Conservation (phyloP, 2,888 invertebrate species). For the Ecliptopera silaceata region DNA sequence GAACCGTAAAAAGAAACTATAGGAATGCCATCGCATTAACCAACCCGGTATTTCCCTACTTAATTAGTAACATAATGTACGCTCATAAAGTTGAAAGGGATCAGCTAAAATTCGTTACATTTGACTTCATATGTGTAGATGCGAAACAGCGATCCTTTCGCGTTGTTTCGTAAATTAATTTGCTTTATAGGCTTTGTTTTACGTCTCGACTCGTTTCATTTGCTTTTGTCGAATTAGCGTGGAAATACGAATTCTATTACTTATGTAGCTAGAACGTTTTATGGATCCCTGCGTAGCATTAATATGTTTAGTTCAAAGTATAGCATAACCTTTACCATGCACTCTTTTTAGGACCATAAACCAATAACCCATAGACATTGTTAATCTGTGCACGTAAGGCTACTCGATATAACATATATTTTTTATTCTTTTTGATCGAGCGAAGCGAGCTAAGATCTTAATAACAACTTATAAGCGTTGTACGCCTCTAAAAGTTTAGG, state of each 20-base stretch:
- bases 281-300: neutral
- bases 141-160: constrained; percentile 4
- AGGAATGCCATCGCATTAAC: neutral
- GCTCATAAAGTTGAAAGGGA: constrained; percentile 12
- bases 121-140: constrained; percentile 15
- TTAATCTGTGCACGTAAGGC: no score
- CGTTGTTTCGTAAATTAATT: constrained; percentile 13
- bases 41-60: neutral
- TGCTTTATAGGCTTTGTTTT: constrained; percentile 13
- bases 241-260: neutral
- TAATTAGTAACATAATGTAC: constrained; percentile 8
- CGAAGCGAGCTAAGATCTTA: no score
- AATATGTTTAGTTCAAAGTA: neutral
- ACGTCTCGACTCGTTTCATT: constrained; percentile 1
- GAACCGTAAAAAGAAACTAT: neutral
- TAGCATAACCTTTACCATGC: neutral
- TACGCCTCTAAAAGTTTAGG: no score
- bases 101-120: constrained; percentile 10
- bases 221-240: constrained; percentile 7
- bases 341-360: no score
- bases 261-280: neutral
- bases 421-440: no score
- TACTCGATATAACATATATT: no score
- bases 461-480: no score
- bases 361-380: no score